A percentile compares a stretch with the other conserved stretches of the same genome.
These are phyloP conservation scores for Poeciliopsis turneri DNA, from an alignment of 2,797 vertebrate genomes.

Conservation along the genomic window DNA sequence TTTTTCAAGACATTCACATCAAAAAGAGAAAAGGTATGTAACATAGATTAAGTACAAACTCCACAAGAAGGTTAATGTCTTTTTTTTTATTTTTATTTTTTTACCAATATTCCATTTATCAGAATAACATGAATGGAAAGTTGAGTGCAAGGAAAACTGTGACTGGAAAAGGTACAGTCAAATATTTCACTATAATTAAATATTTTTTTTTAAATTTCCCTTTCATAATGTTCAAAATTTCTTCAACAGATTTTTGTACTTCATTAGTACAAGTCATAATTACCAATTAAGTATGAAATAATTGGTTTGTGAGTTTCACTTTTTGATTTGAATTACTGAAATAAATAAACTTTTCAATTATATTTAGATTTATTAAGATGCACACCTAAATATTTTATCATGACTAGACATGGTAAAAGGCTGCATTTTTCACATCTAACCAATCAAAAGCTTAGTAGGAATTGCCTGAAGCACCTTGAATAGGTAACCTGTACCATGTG, in stretches of 20 bases:
- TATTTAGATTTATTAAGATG: not conserved
- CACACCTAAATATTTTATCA: conserved; percentile 37
- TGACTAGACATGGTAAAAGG: conserved; percentile 62
- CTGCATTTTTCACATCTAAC: conserved; percentile 69
- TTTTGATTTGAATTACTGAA: not conserved
- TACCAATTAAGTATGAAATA: not conserved
- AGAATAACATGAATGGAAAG: not conserved
- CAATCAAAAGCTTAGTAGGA: conserved; percentile 68
- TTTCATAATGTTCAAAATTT: not conserved
- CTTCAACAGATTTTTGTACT: not conserved
- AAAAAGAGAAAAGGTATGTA: not conserved
- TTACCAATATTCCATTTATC: no score
- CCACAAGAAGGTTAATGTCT: not conserved
- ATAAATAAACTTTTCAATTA: not conserved
- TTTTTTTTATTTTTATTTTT: not conserved
- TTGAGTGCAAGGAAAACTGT: not conserved
- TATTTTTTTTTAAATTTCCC: not conserved
- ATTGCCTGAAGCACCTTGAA: conserved; percentile 67
- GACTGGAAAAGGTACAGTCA: not conserved
- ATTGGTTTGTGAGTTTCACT: not conserved
- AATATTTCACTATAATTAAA: not conserved
- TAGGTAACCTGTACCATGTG: conserved; percentile 71
- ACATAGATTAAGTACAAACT: not conserved
- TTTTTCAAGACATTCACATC: not conserved
- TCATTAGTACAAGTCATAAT: not conserved